Base-by-base conservation (phyloP, 1,140 invertebrate species). In the Archivesica marissinica region DNA sequence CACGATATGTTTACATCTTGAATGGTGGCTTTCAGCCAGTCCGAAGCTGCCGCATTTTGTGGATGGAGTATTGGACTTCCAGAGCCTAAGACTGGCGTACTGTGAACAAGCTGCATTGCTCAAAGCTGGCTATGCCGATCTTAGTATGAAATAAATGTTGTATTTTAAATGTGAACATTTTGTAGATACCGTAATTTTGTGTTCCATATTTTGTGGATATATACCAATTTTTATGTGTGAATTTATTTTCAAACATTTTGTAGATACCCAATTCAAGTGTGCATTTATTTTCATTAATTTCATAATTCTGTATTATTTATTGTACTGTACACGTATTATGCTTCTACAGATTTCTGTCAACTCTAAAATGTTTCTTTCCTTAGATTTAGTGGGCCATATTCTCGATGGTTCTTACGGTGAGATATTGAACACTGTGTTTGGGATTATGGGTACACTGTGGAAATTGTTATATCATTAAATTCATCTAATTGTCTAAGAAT, bases 351-450 rank as follows among this genome's bases (percentile, higher is more conserved):
- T n/a, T n/a, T 59, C 23, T n/a, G 28, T 59, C 6, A 20, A 20
- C 33, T 64, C 4, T 64, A 64, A 33, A 50, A 44, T 25, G 64
- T 38, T 70, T n/a, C 38, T 72, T 20, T 47, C 25, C 54, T 7
- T 76, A 84, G 81, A 84, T 28, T 66, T 84, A 52, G 47, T 84
- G 15, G 72, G 56, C 15, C 81, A 84, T 35, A 76, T 84, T 66
- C 25, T 84, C 33, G 81, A 84, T 76, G 81, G 81, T 38, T 84
- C 81, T 3, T 84, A 84, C 52, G 81, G 81, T 84, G 28, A 81
- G 79, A 70, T 38, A 39, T 28, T 72, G 41, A 41, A 68, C 79
- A 39, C 30, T 44, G 2, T 79, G 33, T 9, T 38, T 30, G 25
- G 28, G 28, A 30, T 23, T 6, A 38, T n/a, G 47, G 44, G 17